Percentiles rank a stretch among this genome's conserved stretches.
These are phyloP conservation scores for Schizotus pectinicornis DNA, from an alignment of 2,888 invertebrate species.

Conservation along the genomic window DNA sequence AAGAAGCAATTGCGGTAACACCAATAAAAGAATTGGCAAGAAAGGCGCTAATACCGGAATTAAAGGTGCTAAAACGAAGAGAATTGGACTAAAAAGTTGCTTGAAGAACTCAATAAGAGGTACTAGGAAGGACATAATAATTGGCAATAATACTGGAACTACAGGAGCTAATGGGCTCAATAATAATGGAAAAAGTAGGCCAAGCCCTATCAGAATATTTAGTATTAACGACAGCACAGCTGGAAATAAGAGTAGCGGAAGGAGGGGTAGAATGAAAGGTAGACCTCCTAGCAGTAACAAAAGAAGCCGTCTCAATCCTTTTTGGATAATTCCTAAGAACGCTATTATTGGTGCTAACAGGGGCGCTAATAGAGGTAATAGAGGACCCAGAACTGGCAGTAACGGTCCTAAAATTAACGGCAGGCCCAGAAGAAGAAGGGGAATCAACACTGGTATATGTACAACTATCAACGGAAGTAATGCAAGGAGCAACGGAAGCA, in stretches of 20 bases:
- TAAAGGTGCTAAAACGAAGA: background rate
- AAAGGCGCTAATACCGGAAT: background rate
- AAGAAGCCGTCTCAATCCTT: no score
- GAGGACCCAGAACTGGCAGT: background rate
- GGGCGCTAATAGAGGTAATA: constrained; percentile 2
- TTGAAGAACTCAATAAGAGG: no score
- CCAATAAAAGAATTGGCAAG: background rate
- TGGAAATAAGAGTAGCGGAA: background rate
- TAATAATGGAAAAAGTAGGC: no score
- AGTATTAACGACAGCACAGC: background rate
- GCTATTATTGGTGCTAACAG: background rate
- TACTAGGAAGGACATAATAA: no score
- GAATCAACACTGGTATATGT: no score
- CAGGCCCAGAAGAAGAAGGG: no score
- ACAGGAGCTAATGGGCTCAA: no score
- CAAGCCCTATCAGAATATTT: no score
- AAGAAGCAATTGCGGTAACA: background rate
- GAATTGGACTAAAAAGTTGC: no score
- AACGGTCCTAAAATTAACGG: background rate
- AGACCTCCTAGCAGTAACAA: no score
- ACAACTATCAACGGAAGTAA: background rate
- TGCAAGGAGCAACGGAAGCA: background rate
- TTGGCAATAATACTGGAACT: no score
- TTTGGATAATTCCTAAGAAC: no score
- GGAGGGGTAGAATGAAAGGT: background rate